Conservation (phyloP, 2,797 vertebrate genomes). For the Chelmon rostratus region DNA sequence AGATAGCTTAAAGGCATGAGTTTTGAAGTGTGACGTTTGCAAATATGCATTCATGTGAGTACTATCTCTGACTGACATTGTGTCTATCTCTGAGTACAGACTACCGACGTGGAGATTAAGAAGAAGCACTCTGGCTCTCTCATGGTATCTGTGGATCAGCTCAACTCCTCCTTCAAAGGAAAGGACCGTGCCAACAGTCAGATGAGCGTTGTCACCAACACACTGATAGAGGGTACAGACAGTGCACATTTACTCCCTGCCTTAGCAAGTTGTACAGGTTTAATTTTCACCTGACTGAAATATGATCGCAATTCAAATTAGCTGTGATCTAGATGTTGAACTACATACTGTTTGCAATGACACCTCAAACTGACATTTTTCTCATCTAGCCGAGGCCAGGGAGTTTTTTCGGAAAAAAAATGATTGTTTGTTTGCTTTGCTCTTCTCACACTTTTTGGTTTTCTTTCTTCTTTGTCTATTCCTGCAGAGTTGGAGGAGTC, state of each 20-base stretch:
- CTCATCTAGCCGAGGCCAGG: neutral
- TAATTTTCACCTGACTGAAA: conserved; percentile 13
- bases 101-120: conserved; percentile 94
- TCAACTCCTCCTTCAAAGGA: conserved; percentile 94
- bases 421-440: neutral
- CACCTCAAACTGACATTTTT: neutral
- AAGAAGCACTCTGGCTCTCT: conserved; percentile 98
- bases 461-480: neutral
- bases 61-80: conserved; percentile 35
- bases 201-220: conserved; percentile 97
- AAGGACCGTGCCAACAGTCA: conserved; percentile 97
- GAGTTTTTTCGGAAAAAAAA: neutral
- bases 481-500: conserved; percentile 95
- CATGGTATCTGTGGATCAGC: conserved; percentile 97
- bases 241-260: neutral
- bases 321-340: neutral
- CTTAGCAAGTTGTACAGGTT: neutral
- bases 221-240: conserved; percentile 92
- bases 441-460: neutral
- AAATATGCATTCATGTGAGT: conserved; percentile 2
- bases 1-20: conserved; percentile 21
- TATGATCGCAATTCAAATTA: neutral
- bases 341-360: neutral
- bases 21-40: conserved; percentile 38
- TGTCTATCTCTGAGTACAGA: conserved; percentile 83